phyloP scores from a whole-genome alignment of 2,113 vertebrate species.

The Terrapene triunguis region DNA sequence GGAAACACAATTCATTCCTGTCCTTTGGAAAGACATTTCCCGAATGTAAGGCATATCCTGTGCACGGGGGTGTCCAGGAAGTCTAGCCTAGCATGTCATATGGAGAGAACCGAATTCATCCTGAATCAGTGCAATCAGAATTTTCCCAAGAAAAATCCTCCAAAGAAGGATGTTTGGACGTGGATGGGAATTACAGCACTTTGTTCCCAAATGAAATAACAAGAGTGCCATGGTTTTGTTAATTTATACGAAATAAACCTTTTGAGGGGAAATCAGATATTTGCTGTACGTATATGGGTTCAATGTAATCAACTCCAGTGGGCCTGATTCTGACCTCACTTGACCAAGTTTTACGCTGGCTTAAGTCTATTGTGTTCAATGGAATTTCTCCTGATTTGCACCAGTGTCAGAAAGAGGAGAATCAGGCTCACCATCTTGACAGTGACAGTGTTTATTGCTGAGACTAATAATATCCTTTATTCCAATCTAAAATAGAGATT shows the following conservation, averaged over 20 bases:
- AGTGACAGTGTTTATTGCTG: background rate
- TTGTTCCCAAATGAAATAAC: background rate
- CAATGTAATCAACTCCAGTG: background rate
- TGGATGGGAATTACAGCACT: background rate
- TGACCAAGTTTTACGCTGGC: background rate
- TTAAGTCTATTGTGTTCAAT: background rate
- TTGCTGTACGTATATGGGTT: slow-evolving; percentile 21
- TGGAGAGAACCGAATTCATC: background rate
- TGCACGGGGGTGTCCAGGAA: slow-evolving; percentile 20
- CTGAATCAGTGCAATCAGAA: background rate
- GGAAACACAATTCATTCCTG: slow-evolving; percentile 35
- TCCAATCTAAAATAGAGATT: background rate
- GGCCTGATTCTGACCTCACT: background rate
- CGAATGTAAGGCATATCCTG: background rate
- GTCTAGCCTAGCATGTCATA: slow-evolving; percentile 38
- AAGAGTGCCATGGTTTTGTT: background rate
- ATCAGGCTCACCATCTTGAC: background rate
- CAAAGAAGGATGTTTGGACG: slow-evolving; percentile 8
- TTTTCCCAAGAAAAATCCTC: slow-evolving; percentile 45
- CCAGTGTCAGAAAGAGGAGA: slow-evolving; percentile 35
- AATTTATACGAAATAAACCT: background rate
- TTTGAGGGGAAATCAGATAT: slow-evolving; percentile 15
- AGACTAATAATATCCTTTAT: background rate
- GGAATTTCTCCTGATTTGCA: slow-evolving; percentile 31
- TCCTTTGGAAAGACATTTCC: slow-evolving; percentile 39